These are phyloP conservation scores for Potamilus streckersoni DNA, from an alignment of 1,140 invertebrate species.

Conservation along the genomic window DNA sequence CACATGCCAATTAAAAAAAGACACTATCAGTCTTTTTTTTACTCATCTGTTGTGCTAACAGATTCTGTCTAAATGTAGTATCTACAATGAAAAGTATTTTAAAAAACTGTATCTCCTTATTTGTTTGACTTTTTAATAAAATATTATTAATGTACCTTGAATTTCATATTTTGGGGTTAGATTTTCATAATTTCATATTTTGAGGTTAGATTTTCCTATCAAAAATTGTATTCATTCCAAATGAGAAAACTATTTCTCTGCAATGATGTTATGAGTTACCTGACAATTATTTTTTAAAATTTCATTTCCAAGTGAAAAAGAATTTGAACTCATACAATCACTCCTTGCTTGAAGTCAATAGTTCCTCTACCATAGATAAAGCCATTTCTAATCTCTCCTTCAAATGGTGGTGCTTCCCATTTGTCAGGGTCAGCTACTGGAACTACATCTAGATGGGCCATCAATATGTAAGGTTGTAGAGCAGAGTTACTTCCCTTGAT, in stretches of 20 bases:
- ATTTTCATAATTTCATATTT: neutral
- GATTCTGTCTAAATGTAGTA: too few relatives aligned
- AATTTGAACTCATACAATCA: conserved; percentile 66
- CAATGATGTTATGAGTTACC: neutral
- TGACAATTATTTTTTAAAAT: neutral
- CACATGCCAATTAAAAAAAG: too few relatives aligned
- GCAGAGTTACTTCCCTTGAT: conserved; percentile 58
- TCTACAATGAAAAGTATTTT: too few relatives aligned
- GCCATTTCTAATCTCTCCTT: conserved; percentile 68
- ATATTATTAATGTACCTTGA: too few relatives aligned
- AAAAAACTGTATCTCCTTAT: too few relatives aligned
- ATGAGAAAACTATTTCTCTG: neutral
- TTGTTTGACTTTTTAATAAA: too few relatives aligned
- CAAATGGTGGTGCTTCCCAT: conserved; percentile 72
- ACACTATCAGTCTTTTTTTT: too few relatives aligned
- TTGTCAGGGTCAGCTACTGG: conserved; percentile 62
- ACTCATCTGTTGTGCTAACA: too few relatives aligned
- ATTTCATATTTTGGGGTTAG: neutral
- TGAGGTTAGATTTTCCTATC: neutral
- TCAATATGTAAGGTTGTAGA: conserved; percentile 71
- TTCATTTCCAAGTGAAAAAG: neutral
- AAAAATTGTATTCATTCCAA: neutral
- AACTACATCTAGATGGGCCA: conserved; percentile 74
- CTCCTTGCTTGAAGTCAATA: conserved; percentile 72
- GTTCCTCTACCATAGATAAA: conserved; percentile 73